Percentiles rank a stretch among this genome's conserved stretches.
These are phyloP conservation scores for rat (Rattus norvegicus) DNA, from an alignment of 2,113 vertebrate genomes.

Conservation along the genomic window GRCr8 NC_086019.1:74786001-74786500, in stretches of 20 bases:
- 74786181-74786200: not conserved
- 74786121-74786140: not conserved
- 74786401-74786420: not conserved
- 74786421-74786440: not conserved
- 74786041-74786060: not conserved
- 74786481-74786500: not conserved
- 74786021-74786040: not conserved
- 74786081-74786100: not conserved
- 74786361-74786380: too few species aligned
- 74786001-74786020: not conserved
- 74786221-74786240: not conserved
- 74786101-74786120: not conserved
- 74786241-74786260: not conserved
- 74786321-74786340: too few species aligned
- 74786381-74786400: not conserved
- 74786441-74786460: not conserved
- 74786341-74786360: too few species aligned
- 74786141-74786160: not conserved
- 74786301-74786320: too few species aligned
- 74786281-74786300: not conserved
- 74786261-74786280: not conserved
- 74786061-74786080: not conserved
- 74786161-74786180: not conserved
- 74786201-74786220: too few species aligned
- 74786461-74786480: not conserved